Conservation (phyloP, 2,888 invertebrate species). For the Bedellia somnulentella region DNA sequence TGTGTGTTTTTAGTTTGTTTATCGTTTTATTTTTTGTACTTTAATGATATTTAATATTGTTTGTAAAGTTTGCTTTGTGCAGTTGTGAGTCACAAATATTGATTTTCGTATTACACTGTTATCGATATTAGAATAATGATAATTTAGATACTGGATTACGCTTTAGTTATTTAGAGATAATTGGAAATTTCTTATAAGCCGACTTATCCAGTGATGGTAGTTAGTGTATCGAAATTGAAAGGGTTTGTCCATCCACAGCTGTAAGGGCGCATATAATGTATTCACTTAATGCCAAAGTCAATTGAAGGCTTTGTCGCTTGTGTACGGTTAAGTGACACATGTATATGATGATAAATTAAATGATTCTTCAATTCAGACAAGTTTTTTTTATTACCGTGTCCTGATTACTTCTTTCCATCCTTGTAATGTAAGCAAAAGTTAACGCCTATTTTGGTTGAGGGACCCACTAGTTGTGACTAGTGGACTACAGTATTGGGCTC, state of each 20-base stretch:
- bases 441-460: too few species aligned
- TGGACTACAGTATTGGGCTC: too few species aligned
- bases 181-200: background rate
- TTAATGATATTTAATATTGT: background rate
- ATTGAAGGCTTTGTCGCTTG: conserved; percentile 58
- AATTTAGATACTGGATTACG: background rate
- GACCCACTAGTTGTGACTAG: too few species aligned
- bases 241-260: background rate
- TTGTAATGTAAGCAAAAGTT: too few species aligned
- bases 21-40: conserved; percentile 15
- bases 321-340: conserved; percentile 56
- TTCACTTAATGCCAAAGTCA: conserved; percentile 61
- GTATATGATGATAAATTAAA: conserved; percentile 46
- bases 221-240: conserved; percentile 1
- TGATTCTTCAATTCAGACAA: too few species aligned
- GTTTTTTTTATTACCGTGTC: too few species aligned
- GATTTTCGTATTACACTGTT: background rate
- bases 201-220: conserved; percentile 3
- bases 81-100: conserved; percentile 1
- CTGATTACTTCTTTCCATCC: too few species aligned
- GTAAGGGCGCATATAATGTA: conserved; percentile 19
- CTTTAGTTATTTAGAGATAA: background rate
- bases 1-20: conserved; percentile 26
- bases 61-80: background rate
- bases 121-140: background rate